Evolutionary conservation across 2,797 vertebrate species (phyloP).

Genomic region (Centropyge bicolor): DNA sequence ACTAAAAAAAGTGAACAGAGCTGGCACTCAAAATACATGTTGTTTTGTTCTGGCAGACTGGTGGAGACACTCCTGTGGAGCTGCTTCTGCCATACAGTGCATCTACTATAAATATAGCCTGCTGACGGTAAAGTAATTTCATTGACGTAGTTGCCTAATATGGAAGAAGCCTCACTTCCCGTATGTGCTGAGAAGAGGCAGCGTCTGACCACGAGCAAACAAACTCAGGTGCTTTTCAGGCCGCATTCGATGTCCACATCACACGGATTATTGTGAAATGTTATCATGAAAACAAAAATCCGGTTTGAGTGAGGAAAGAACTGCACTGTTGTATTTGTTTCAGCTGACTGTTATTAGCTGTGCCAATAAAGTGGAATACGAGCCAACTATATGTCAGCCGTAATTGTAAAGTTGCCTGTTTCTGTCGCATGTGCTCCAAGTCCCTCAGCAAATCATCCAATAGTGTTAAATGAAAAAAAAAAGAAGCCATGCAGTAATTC

Average conservation of each 20-base stretch:
- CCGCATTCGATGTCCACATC: constrained; percentile 11
- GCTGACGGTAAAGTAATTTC: constrained; percentile 79
- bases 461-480: constrained; percentile 51
- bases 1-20: constrained; percentile 11
- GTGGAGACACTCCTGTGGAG: constrained; percentile 74
- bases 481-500: constrained; percentile 62
- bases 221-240: constrained; percentile 22
- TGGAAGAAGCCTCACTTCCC: constrained; percentile 74
- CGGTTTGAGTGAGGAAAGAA: constrained; percentile 32
- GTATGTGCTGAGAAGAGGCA: constrained; percentile 51
- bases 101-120: constrained; percentile 75
- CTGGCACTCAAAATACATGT: constrained; percentile 61
- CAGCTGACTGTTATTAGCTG: constrained; percentile 41
- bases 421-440: constrained; percentile 49
- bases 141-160: constrained; percentile 75
- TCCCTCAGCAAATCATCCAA: constrained; percentile 61
- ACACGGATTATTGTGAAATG: neutral
- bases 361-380: constrained; percentile 46
- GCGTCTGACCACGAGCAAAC: constrained; percentile 37
- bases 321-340: constrained; percentile 15
- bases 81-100: constrained; percentile 73
- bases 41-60: constrained; percentile 70
- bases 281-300: constrained; percentile 18
- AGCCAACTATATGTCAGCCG: constrained; percentile 51
- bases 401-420: constrained; percentile 59